phyloP scores from a whole-genome alignment of 2,797 vertebrate species.

The Tiaroga cobitis region DNA sequence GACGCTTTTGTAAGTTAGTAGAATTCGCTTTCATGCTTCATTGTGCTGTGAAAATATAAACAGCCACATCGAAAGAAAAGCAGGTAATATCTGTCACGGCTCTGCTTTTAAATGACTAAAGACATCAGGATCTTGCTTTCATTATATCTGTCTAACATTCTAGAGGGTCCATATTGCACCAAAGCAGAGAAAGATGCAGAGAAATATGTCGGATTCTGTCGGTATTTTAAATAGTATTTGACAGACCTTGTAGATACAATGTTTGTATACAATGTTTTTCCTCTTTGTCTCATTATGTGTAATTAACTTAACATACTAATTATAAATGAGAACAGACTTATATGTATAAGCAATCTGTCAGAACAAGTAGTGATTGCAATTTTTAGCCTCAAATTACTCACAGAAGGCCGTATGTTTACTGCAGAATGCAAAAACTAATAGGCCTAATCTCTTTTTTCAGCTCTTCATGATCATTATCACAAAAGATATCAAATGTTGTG shows the following conservation, averaged over 20 bases:
- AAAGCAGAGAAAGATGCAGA: not conserved
- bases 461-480: not conserved
- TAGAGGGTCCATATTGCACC: not conserved
- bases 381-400: not conserved
- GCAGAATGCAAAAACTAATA: not conserved
- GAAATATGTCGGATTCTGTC: not conserved
- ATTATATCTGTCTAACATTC: not conserved
- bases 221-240: not conserved
- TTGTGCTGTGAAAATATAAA: slow-evolving; percentile 29
- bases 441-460: not conserved
- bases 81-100: slow-evolving; percentile 5
- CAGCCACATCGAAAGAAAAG: not conserved
- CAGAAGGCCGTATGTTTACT: not conserved
- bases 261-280: not conserved
- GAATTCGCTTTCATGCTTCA: slow-evolving; percentile 46
- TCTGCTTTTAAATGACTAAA: not conserved
- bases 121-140: slow-evolving; percentile 5
- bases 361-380: not conserved
- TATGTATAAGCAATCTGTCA: slow-evolving; percentile 13
- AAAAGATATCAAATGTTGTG: no score
- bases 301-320: not conserved
- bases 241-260: not conserved
- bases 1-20: slow-evolving; percentile 45
- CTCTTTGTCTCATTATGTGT: not conserved
- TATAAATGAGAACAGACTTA: not conserved